Evolutionary conservation across 2,113 vertebrate species (phyloP).

Genomic region (Melanerpes aurifrons): DNA sequence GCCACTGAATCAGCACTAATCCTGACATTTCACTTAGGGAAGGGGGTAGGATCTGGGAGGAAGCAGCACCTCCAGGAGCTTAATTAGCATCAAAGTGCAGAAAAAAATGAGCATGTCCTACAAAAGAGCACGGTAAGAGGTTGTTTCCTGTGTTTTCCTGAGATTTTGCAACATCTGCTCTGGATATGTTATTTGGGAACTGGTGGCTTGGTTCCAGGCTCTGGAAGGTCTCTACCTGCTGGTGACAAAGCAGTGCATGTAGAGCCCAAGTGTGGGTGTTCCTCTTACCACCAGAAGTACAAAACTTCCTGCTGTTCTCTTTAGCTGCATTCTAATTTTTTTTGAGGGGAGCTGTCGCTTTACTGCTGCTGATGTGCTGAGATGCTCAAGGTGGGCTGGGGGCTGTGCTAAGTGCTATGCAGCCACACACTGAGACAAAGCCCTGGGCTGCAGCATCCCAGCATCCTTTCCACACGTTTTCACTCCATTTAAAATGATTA

Average conservation of each 20-base stretch:
- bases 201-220: rapidly evolving
- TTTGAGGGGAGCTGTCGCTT: rapidly evolving
- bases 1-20: background rate
- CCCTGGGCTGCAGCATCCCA: background rate
- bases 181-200: background rate
- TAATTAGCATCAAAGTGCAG: background rate
- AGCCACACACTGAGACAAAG: rapidly evolving
- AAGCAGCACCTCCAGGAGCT: background rate
- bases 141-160: background rate
- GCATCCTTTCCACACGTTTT: rapidly evolving
- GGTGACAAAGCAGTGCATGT: background rate
- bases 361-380: rapidly evolving
- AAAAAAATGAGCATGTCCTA: background rate
- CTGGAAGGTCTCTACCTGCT: background rate
- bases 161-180: background rate
- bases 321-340: background rate
- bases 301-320: background rate
- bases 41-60: background rate
- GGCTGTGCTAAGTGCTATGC: rapidly evolving
- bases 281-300: background rate
- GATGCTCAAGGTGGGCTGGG: background rate
- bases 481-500: background rate
- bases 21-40: slow-evolving; percentile 17
- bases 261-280: background rate
- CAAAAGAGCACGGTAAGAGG: background rate